These are phyloP conservation scores for Lethenteron reissneri DNA, from an alignment of 2,113 vertebrate species.

Conservation along the genomic window DNA sequence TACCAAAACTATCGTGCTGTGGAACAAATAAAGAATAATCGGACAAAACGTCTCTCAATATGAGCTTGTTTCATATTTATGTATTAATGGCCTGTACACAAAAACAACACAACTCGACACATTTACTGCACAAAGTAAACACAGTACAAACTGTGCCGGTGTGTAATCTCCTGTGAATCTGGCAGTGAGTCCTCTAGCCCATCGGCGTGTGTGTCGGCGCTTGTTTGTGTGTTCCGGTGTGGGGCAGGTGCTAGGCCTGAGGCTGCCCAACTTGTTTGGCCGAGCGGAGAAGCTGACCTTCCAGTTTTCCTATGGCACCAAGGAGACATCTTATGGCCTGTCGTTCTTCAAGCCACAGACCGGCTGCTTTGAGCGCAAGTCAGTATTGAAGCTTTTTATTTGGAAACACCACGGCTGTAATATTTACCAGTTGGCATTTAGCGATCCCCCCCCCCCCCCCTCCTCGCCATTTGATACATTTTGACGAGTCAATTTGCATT, in stretches of 20 bases:
- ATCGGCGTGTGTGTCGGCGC: not conserved
- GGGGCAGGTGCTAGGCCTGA: conserved; percentile 60
- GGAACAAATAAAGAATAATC: no score
- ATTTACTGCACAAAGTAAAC: no score
- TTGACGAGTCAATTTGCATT: no score
- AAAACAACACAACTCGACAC: not conserved
- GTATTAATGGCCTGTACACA: not conserved
- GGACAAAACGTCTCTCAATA: no score
- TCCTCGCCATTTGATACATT: no score
- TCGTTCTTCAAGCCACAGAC: conserved; percentile 84
- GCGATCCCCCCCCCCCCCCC: no score
- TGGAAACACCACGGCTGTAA: no score
- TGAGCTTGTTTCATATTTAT: not conserved
- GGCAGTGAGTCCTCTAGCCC: not conserved
- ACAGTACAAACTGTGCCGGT: not conserved
- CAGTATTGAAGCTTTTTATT: no score
- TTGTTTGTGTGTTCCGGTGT: not conserved
- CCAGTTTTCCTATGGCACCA: conserved; percentile 96
- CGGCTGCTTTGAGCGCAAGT: conserved; percentile 75
- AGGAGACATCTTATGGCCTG: conserved; percentile 79
- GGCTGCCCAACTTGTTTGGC: conserved; percentile 65
- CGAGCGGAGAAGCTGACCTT: conserved; percentile 85
- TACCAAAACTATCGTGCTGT: no score
- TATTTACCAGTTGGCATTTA: no score
- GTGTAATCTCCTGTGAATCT: not conserved